A percentile compares a stretch with the other conserved stretches of the same genome.
Evolutionary conservation across 2,888 invertebrate species (phyloP).

Genomic region (Nebria brevicollis): DNA sequence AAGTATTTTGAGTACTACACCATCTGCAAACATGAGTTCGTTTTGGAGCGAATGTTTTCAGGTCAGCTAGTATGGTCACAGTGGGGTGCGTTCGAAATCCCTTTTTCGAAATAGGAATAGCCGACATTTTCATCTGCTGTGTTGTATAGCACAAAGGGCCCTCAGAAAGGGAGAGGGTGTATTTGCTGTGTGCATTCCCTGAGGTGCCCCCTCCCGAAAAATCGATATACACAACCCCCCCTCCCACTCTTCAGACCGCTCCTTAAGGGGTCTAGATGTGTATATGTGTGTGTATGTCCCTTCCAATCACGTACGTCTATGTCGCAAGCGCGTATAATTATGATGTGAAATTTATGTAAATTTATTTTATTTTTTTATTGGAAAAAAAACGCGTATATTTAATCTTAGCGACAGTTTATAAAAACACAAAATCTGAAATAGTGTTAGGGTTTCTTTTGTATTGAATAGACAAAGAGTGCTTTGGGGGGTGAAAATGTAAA

Average conservation of each 20-base stretch:
- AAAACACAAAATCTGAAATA: no score
- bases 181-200: conserved; percentile 37
- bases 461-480: no score
- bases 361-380: no score
- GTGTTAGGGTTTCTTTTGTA: no score
- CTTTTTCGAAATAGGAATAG: conserved; percentile 52
- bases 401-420: no score
- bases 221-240: conserved; percentile 2
- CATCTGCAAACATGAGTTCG: not conserved
- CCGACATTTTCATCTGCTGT: conserved; percentile 53
- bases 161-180: conserved; percentile 14
- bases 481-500: no score
- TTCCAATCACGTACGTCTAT: conserved; percentile 1
- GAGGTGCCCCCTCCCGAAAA: not conserved
- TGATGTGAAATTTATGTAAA: no score
- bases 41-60: conserved; percentile 33
- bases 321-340: not conserved
- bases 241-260: not conserved
- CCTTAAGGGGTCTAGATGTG: not conserved
- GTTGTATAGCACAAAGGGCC: conserved; percentile 42
- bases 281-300: not conserved
- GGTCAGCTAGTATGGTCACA: conserved; percentile 29
- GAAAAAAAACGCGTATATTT: no score
- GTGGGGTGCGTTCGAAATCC: conserved; percentile 50
- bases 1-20: not conserved